Evolutionary conservation across 2,888 invertebrate genomes (phyloP), one percentile per base, ranked within the genome.

Genomic region (Acleris emargana): DNA sequence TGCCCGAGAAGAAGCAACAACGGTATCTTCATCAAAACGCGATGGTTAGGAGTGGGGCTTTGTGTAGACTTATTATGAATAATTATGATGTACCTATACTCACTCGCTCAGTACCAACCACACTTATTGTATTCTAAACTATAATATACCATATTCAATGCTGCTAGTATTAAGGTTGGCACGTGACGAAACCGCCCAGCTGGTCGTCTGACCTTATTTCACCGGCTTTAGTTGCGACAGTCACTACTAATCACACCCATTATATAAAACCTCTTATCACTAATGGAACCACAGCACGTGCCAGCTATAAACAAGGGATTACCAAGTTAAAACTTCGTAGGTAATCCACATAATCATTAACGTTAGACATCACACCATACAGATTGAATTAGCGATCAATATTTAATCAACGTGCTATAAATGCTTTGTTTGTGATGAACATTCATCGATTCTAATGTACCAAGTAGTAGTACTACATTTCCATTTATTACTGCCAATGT

Each of bases 201-300:
- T 42, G 58, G 42, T 53, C 9, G 25, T 16, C 13, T 59, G 59
- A 55, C 54, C 54, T 50, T 50, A 43, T 55, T 60, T 11, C 55
- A 20, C 54, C 38, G 47, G 17, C 47, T 52, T n/a, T 18, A 13
- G 13, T 60, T 55, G 54, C 54, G 32, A 64, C 49, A 64, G 18
- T 25, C 9, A 28, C 47, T 42, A 20, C 22, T 53, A 45, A 49
- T 59, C 64, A 49, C 49, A 18, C 47, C 16, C 58, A 58, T n/a
- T 49, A 55, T 22, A 58, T 22, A 53, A 32, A 32, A 32, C 32
- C 49, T 53, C 50, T 59, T 64, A 64, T 64, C 64, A 55, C 42
- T 54, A 53, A 53, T 64, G 53, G 38, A 63, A 47, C 63, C 47
- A 25, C 5, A 11, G 45, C 16, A 20, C 43, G 11, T 20, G 43